phyloP scores from a whole-genome alignment of 1,140 invertebrate genomes.

The Zophobas morio region DNA sequence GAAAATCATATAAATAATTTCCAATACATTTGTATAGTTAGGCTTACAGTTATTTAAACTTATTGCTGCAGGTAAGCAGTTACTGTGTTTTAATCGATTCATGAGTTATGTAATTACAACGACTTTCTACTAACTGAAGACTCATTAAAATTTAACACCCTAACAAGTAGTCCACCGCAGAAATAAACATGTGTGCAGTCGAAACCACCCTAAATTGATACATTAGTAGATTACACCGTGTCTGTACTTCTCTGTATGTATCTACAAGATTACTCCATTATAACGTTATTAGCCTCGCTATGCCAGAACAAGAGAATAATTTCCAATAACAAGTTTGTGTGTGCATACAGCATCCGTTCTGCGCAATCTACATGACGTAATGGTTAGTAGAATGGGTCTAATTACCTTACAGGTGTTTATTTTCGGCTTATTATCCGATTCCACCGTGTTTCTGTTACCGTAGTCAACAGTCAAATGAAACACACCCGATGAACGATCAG shows the following conservation, averaged over 20 bases:
- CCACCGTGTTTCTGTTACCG: constrained; percentile 4
- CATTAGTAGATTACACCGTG: constrained; percentile 29
- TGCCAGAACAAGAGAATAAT: constrained; percentile 36
- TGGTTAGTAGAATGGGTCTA: constrained; percentile 2
- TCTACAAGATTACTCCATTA: constrained; percentile 42
- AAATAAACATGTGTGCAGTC: constrained; percentile 8
- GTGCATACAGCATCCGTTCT: constrained; percentile 15
- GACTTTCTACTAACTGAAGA: background rate
- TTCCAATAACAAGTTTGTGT: constrained; percentile 34
- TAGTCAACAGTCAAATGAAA: background rate
- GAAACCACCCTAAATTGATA: constrained; percentile 11
- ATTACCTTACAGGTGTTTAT: constrained; percentile 40
- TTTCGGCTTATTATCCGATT: constrained; percentile 17
- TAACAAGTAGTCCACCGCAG: too few species aligned
- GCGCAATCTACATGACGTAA: constrained; percentile 1
- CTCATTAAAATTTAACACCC: background rate
- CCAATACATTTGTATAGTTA: too few species aligned
- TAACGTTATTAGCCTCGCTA: constrained; percentile 32
- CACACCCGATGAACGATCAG: background rate
- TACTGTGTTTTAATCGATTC: background rate
- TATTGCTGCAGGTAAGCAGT: too few species aligned
- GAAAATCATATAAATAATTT: too few species aligned
- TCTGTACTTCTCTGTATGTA: constrained; percentile 26
- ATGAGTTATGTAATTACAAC: background rate
- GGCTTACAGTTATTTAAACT: too few species aligned